Conservation (phyloP, 2,797 vertebrate genomes). For the Galago senegalensis region DNA sequence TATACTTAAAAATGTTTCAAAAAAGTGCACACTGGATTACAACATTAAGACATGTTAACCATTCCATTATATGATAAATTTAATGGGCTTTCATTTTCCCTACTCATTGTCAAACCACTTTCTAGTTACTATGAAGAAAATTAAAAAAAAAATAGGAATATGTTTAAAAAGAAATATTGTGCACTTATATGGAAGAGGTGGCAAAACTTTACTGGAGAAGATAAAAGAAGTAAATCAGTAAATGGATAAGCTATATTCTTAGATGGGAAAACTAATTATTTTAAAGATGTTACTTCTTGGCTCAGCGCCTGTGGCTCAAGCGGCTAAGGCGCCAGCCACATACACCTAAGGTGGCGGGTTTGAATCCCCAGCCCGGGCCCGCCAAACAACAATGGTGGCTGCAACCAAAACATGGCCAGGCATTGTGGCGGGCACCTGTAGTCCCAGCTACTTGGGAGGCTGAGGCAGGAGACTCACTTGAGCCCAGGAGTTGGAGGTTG, state of each 20-base stretch:
- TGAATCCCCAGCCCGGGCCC: too few relatives aligned
- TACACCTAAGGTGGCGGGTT: too few relatives aligned
- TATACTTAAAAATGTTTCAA: not conserved
- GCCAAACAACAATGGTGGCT: too few relatives aligned
- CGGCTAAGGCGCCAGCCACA: too few relatives aligned
- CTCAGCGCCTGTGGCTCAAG: too few relatives aligned
- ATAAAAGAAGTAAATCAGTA: not conserved
- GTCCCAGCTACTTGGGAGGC: too few relatives aligned
- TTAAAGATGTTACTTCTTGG: constrained; percentile 15
- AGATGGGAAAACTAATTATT: not conserved
- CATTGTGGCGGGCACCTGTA: too few relatives aligned
- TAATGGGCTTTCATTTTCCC: not conserved
- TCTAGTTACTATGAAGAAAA: not conserved
- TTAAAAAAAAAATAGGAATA: not conserved
- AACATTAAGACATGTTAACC: not conserved
- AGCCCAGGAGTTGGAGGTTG: too few relatives aligned
- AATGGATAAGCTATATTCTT: not conserved
- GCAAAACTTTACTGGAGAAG: not conserved
- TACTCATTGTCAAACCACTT: not conserved
- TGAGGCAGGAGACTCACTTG: too few relatives aligned
- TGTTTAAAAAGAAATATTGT: constrained; percentile 2
- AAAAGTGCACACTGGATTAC: not conserved
- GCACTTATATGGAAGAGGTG: not conserved
- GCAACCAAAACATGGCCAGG: too few relatives aligned
- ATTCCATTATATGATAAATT: not conserved